Evolutionary conservation across 2,888 invertebrate species (phyloP), one percentile per base, ranked within the genome.

Genomic region (Podabrus alpinus): DNA sequence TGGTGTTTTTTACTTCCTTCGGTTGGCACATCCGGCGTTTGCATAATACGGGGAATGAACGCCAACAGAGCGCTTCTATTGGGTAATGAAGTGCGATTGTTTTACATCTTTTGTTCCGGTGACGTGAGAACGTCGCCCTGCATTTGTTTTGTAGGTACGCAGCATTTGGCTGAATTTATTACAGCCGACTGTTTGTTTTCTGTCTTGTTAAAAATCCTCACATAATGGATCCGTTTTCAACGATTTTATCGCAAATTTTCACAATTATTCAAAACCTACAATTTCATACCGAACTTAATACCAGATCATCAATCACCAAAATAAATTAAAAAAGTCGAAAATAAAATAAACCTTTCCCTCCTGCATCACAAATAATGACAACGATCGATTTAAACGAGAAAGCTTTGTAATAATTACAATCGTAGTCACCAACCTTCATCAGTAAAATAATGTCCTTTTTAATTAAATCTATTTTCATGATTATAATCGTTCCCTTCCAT

Each of bases 51-150:
- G 62, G 64, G 76, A 73, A 76, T 71, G 76, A 76, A 60, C 76
- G 72, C 76, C 62, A 76, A 73, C 76, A 73, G 76, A 73, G 81
- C 69, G 69, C 77, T 74, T 74, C 77, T 71, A 77, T 77, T 73
- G 77, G 77, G 73, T 77, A 77, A 77, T 76, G 77, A 77, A 77
- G 75, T 77, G 77, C 77, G 77, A 77, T 77, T 77, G 77, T 77
- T 77, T 77, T 77, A 76, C 73, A 74, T 77, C 77, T 71, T 77
- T 77, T 77, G 77, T 77, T 71, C 75, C 68, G 71, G 73, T 72
- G 77, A 81, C 81, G 81, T 81, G 81, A 81, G 80, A 82, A 80
- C 80, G 82, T 81, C 80, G 81, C 79, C 79, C 78, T 78, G 81
- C 79, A 81, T 82, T 80, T 80, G 81, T 81, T 82, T 80, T 80